Conservation (phyloP, 2,888 invertebrate species). For the Slavum lentiscoides region DNA sequence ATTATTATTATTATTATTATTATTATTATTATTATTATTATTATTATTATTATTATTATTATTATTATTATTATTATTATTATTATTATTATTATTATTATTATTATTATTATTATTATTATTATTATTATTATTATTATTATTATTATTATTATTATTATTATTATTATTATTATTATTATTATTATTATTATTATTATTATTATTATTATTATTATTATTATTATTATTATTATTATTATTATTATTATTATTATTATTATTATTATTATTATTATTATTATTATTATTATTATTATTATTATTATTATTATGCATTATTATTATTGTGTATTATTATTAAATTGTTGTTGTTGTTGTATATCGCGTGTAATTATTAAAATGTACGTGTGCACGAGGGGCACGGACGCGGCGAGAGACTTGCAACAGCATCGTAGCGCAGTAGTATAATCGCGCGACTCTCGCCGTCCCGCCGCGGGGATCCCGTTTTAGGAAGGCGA, state of each 20-base stretch:
- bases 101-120: constrained; percentile 26
- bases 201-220: constrained; percentile 24
- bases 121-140: too few species aligned
- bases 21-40: too few species aligned
- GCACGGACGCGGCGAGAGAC: constrained; percentile 18
- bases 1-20: constrained; percentile 25
- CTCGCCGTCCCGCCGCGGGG: constrained; percentile 43
- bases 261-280: too few species aligned
- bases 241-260: constrained; percentile 25
- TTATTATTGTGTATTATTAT: neutral
- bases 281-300: too few species aligned
- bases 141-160: neutral
- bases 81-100: too few species aligned
- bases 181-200: too few species aligned
- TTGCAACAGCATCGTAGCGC: neutral
- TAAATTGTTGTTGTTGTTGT: constrained; percentile 9
- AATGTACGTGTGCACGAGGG: neutral
- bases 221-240: too few species aligned
- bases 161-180: constrained; percentile 6
- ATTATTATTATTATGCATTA: neutral
- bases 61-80: constrained; percentile 17
- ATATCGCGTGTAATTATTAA: constrained; percentile 51
- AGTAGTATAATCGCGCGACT: neutral
- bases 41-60: too few species aligned
- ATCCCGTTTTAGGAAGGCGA: constrained; percentile 35